phyloP scores from a whole-genome alignment of 2,113 vertebrate species.

The Ochotona princeps region DNA sequence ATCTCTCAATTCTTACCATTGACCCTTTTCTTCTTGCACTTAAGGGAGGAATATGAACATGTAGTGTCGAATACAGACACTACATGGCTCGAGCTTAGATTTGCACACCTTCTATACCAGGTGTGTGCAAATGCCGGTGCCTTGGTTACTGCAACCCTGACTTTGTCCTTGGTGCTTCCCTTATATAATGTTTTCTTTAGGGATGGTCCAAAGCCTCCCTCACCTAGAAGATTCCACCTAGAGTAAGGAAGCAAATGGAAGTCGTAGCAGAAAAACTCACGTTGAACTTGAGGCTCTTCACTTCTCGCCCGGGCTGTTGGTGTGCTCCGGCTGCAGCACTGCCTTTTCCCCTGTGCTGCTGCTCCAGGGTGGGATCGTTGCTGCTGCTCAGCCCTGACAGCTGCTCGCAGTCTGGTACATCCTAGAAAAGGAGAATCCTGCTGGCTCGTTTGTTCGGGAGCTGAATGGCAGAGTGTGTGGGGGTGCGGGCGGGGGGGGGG shows the following conservation, averaged over 20 bases:
- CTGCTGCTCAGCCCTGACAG: too few relatives aligned
- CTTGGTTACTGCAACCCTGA: background rate
- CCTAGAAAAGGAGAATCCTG: background rate
- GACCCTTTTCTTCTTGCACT: background rate
- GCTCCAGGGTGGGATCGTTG: background rate
- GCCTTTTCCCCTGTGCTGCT: background rate
- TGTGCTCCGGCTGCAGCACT: rapidly evolving
- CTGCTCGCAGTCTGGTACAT: background rate
- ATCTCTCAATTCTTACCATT: background rate
- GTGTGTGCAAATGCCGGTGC: rapidly evolving
- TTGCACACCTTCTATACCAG: rapidly evolving
- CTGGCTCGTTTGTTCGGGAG: background rate
- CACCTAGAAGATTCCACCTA: background rate
- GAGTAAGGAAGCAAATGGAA: too few relatives aligned
- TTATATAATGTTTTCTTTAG: rapidly evolving
- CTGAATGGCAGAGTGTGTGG: background rate
- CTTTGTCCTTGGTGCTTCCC: background rate
- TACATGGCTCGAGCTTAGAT: background rate
- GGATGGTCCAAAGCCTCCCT: too few relatives aligned
- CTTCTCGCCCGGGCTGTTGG: rapidly evolving
- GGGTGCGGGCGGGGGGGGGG: background rate
- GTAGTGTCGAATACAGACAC: background rate
- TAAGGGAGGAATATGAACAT: background rate
- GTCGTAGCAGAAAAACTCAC: background rate
- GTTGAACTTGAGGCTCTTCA: background rate